These are phyloP conservation scores for Podarcis raffonei DNA, from an alignment of 2,113 vertebrate genomes.

Conservation along the genomic window DNA sequence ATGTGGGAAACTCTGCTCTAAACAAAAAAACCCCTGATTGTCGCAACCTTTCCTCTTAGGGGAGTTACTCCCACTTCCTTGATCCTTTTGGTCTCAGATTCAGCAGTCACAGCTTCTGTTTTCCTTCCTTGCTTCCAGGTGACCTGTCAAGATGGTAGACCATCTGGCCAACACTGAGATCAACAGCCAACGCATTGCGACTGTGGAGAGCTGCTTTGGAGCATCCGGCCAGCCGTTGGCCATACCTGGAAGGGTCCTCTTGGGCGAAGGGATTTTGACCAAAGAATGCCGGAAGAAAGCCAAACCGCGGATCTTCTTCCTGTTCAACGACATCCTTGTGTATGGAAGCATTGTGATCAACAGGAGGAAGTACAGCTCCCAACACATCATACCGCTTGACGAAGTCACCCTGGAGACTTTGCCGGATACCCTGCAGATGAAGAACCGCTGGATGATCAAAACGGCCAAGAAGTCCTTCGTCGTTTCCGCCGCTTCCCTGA, in stretches of 20 bases:
- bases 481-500: constrained; percentile 80
- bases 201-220: constrained; percentile 85
- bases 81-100: not conserved
- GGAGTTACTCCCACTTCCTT: too few species aligned
- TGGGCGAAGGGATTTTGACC: constrained; percentile 89
- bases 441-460: constrained; percentile 91
- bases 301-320: constrained; percentile 87
- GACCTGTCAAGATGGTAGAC: constrained; percentile 72
- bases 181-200: constrained; percentile 83
- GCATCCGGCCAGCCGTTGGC: constrained; percentile 75
- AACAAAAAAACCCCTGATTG: too few species aligned
- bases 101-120: not conserved
- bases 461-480: constrained; percentile 92
- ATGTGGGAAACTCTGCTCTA: too few species aligned
- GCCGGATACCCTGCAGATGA: constrained; percentile 80
- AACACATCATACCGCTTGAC: constrained; percentile 87
- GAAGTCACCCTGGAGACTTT: constrained; percentile 83
- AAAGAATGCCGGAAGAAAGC: constrained; percentile 87
- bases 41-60: too few species aligned
- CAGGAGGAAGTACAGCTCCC: constrained; percentile 83
- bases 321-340: constrained; percentile 91
- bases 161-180: constrained; percentile 73
- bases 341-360: constrained; percentile 86
- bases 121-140: constrained; percentile 27
- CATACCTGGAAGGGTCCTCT: constrained; percentile 80